Evolutionary conservation across 1,140 invertebrate species (phyloP).

Genomic region (Neodiprion pinetum): DNA sequence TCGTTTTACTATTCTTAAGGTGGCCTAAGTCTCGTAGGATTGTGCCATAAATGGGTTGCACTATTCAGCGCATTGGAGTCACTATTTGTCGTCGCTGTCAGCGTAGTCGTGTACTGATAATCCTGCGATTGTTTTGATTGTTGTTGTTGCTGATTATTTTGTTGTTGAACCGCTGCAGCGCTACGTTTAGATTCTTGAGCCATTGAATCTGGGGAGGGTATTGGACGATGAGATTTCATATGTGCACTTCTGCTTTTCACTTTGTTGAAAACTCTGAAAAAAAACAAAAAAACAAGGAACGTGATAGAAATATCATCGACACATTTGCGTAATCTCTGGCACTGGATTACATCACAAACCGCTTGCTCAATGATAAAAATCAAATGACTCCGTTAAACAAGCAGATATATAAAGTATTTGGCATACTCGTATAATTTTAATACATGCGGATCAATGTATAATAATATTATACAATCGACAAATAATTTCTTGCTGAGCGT

Average conservation of each 20-base stretch:
- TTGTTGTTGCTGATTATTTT: conserved; percentile 25
- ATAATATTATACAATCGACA: no score
- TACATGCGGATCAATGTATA: no score
- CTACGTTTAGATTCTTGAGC: conserved; percentile 59
- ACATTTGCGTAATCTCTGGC: conserved; percentile 1
- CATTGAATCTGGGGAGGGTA: conserved; percentile 60
- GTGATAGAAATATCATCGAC: conserved; percentile 24
- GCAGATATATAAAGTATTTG: conserved; percentile 4
- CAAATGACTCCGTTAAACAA: background rate
- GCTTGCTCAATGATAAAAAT: background rate
- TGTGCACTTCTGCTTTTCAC: conserved; percentile 97
- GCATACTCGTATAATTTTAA: background rate
- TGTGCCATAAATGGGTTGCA: conserved; percentile 52
- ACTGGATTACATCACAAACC: background rate
- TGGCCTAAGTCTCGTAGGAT: conserved; percentile 57
- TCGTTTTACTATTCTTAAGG: conserved; percentile 48
- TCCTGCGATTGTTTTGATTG: conserved; percentile 16
- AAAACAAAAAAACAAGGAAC: conserved; percentile 43
- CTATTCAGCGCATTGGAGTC: conserved; percentile 40
- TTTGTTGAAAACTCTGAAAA: conserved; percentile 93
- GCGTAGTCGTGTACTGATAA: conserved; percentile 16
- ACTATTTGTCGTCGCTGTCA: conserved; percentile 31
- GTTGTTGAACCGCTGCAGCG: background rate
- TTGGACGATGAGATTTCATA: conserved; percentile 94
- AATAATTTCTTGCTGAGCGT: no score